phyloP scores from a whole-genome alignment of 2,113 vertebrate species.

The Crotophaga sulcirostris region DNA sequence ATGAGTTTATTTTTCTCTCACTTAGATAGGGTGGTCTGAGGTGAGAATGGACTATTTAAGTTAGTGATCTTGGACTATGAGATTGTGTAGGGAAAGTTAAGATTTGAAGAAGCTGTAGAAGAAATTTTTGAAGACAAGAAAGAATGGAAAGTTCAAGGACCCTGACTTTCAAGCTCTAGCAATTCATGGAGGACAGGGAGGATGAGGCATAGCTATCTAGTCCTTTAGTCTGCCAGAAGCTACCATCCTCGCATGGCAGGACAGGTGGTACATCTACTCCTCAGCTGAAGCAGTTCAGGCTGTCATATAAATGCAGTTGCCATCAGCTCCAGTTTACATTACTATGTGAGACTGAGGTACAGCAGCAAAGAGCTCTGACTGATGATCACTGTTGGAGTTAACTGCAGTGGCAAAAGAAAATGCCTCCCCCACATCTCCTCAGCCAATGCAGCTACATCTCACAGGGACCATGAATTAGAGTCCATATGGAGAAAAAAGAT shows the following conservation, averaged over 20 bases:
- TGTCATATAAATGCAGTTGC: not conserved
- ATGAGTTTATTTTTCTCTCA: not conserved
- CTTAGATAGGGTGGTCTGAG: not conserved
- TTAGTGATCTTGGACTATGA: not conserved
- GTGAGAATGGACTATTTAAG: not conserved
- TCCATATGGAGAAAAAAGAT: not conserved
- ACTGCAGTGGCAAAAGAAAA: not conserved
- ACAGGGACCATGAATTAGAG: not conserved
- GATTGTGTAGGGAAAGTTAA: not conserved
- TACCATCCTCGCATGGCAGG: not conserved
- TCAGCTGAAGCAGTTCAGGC: not conserved
- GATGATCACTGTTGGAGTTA: not conserved
- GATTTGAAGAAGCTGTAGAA: not conserved
- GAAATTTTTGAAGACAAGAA: not conserved
- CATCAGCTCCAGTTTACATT: conserved; percentile 31
- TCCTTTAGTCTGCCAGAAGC: not conserved
- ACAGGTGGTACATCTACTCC: not conserved
- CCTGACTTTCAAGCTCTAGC: not conserved
- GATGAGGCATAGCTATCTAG: accelerated
- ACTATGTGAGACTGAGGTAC: not conserved
- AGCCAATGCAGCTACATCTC: not conserved
- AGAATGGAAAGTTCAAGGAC: not conserved
- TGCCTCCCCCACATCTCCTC: not conserved
- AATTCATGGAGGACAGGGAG: not conserved
- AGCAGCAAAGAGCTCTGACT: not conserved